Conservation (phyloP, 2,888 invertebrate genomes). For the Yponomeuta plumbellus region DNA sequence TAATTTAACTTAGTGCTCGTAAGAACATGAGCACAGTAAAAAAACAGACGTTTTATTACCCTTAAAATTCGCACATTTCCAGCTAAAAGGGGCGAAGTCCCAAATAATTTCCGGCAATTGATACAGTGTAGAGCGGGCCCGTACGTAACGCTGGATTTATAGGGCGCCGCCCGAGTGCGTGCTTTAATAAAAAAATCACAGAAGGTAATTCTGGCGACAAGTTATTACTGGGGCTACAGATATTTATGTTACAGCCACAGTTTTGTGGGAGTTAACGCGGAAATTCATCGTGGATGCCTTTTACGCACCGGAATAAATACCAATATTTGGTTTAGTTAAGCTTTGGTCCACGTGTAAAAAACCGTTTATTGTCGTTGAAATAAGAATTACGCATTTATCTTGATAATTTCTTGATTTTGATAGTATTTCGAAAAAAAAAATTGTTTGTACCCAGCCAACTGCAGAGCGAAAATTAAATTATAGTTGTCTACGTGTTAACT, state of each 20-base stretch:
- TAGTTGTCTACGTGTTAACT: too few species aligned
- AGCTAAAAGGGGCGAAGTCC: conserved; percentile 43
- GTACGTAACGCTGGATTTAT: conserved; percentile 65
- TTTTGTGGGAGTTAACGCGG: conserved; percentile 52
- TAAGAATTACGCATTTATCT: too few species aligned
- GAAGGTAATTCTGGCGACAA: conserved; percentile 69
- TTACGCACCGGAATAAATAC: neutral
- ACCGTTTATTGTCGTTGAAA: too few species aligned
- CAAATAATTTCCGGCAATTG: conserved; percentile 60
- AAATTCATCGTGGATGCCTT: neutral
- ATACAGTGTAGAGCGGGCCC: conserved; percentile 61
- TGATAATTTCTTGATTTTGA: too few species aligned
- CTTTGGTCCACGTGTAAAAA: too few species aligned
- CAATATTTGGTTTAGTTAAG: too few species aligned
- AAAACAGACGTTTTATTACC: neutral
- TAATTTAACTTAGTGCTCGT: too few species aligned
- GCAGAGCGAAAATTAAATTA: too few species aligned
- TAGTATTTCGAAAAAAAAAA: too few species aligned
- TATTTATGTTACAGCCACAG: conserved; percentile 56
- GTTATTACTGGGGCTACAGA: conserved; percentile 60
- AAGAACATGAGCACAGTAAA: neutral
- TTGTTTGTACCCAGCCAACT: too few species aligned
- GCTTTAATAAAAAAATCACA: conserved; percentile 67
- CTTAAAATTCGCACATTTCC: neutral
- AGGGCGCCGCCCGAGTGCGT: conserved; percentile 63